phyloP scores from a whole-genome alignment of 1,140 invertebrate species.

The Cydia pomonella region DNA sequence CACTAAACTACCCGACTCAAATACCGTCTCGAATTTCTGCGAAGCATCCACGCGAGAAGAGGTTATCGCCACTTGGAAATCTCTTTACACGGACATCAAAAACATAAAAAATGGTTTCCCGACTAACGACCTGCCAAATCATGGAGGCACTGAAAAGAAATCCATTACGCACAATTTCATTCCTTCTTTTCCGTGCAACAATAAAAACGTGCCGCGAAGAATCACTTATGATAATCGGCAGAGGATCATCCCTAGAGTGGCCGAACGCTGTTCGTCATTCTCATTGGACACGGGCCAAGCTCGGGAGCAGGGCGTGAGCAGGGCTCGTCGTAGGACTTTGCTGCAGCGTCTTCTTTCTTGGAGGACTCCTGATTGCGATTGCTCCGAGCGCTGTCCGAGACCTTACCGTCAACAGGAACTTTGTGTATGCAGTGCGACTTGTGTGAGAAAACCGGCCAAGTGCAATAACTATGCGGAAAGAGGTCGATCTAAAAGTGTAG shows the following conservation, averaged over 20 bases:
- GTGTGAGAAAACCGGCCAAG: conserved; percentile 45
- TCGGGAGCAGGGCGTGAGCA: conserved; percentile 48
- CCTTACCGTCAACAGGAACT: conserved; percentile 53
- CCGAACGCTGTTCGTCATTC: conserved; percentile 56
- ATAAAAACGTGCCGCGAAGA: conserved; percentile 56
- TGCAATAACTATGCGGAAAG: conserved; percentile 59
- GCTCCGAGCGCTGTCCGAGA: conserved; percentile 54
- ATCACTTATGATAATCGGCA: conserved; percentile 62
- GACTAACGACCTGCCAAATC: conserved; percentile 45
- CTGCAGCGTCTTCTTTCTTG: conserved; percentile 71
- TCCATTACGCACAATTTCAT: conserved; percentile 53
- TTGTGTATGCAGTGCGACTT: conserved; percentile 63
- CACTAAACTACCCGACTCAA: conserved; percentile 60
- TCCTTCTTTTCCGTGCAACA: conserved; percentile 47
- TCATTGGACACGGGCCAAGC: conserved; percentile 57
- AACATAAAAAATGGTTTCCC: conserved; percentile 72
- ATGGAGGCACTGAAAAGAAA: conserved; percentile 47
- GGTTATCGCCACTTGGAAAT: conserved; percentile 76
- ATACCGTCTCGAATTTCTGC: conserved; percentile 59
- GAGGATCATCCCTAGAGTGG: conserved; percentile 47
- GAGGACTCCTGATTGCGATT: conserved; percentile 68
- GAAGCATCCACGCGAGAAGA: conserved; percentile 58
- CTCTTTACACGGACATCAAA: conserved; percentile 69
- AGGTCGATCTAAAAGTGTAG: conserved; percentile 74
- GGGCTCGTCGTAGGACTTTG: conserved; percentile 58